Base-by-base conservation (phyloP, 2,888 invertebrate species). In the Ochropleura leucogaster region DNA sequence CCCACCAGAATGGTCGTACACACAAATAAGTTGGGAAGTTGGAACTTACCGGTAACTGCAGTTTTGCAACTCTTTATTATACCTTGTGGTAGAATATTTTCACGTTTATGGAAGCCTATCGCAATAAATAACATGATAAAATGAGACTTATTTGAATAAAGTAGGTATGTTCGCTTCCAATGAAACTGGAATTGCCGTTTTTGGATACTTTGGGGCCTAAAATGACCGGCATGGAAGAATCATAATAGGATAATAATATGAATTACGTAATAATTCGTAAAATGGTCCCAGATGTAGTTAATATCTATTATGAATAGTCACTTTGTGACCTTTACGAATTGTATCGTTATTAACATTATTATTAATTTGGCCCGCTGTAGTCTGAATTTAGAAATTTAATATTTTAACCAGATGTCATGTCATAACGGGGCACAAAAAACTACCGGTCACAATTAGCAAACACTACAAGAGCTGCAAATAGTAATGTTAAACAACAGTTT, bases 21-120 rank as follows among this genome's bases (percentile, higher is more conserved):
- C 51, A 68, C 51, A 85, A 80, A 77, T 85, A 84, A 68, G 63
- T 68, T 53, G 51, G 63, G 63, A 63, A 65, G 72, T 67, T 60
- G 59, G n/a, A 72, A 75, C 46, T 70, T 68, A 66, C 67, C 60
- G 62, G 57, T 71, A 77, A 79, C 68, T 63, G 63, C 42, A 72
- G 65, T 84, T 72, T 79, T 72, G 72, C 64, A 80, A 77, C 67
- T 84, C 67, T 79, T 83, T 77, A 76, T 68, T 70, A 68, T 72
- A 67, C 65, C 60, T 81, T 10, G 30, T 63, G 55, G 68, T 55
- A 9, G 42, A 53, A 65, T 66, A 44, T 64, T 64, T 74, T 84
- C 4, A 46, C 51, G 42, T 85, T 85, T 76, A 82, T 72, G 72
- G 63, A 72, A 75, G 77, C 64, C 67, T 68, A 74, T 77, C 42